These are phyloP conservation scores for Meriones unguiculatus DNA, from an alignment of 2,113 vertebrate species.

Conservation along the genomic window DNA sequence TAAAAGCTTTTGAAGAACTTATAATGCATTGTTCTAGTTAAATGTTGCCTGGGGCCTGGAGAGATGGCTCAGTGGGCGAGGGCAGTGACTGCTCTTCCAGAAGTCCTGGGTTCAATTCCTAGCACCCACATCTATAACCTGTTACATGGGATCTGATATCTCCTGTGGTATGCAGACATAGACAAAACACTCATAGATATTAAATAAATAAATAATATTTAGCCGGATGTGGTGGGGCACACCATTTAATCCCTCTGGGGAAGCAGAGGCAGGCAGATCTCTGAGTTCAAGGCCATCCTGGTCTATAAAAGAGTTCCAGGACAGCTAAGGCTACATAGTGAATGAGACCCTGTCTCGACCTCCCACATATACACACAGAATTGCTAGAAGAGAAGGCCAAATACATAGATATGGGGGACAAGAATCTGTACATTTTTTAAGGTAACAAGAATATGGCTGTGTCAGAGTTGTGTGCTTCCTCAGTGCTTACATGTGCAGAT, in stretches of 20 bases:
- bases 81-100: background rate
- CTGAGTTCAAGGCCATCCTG: background rate
- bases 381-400: background rate
- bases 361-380: background rate
- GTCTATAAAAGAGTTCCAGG: background rate
- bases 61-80: background rate
- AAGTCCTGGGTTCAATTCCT: background rate
- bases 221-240: background rate
- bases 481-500: background rate
- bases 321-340: background rate
- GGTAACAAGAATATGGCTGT: background rate
- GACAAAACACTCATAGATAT: background rate
- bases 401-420: background rate
- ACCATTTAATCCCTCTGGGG: background rate
- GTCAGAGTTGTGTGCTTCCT: background rate
- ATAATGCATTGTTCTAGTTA: constrained; percentile 40
- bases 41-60: constrained; percentile 5
- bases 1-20: constrained; percentile 44
- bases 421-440: background rate
- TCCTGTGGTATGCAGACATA: background rate
- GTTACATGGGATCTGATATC: background rate
- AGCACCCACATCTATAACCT: background rate
- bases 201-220: background rate
- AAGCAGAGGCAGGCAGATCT: background rate
- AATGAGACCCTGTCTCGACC: background rate